Base-by-base conservation (phyloP, 2,113 vertebrate species). In the Epinephelus lanceolatus region DNA sequence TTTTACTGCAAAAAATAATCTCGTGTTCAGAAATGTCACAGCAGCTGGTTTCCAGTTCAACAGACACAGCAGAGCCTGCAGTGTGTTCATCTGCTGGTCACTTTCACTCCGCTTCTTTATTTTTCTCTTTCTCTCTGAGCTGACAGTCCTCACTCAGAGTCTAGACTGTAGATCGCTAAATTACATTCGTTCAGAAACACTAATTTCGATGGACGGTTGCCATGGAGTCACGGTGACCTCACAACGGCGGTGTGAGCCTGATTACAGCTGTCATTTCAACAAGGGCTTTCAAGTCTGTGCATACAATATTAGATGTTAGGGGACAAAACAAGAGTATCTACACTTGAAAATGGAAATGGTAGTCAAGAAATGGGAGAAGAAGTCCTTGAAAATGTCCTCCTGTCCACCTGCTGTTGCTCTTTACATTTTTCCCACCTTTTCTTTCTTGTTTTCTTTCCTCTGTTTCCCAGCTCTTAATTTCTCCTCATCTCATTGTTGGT, bases 81-180 rank as follows among this genome's bases (percentile, higher is more conserved):
- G 42, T 5, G 65, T 27, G 37, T 11, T 15, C 11, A 6, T 21
- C 49, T 14, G 60, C 73, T 37, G 30, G 30, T 25, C 60, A 49
- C 40, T 33, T 23, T 17, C 19, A 23, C 33, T 42, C 21, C 19
- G 17, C 21, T 5, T 33, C 56, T 61, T 21, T 40, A 55, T 63
- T 21, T 14, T 2, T 57, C 2, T 57, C 12, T 17, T 1, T 59
- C n/a, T 56, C 33, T 2, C 33, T 71, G 47, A 1, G 56, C 2
- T 55, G 61, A 19, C 52, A 19, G 49, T 59, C 21, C 25, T 69
- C 76, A 5, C 11, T 59, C 51, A 9, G n/a, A 71, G 65, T 1
- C 40, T 6, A 66, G 57, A 33, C n/a, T 12, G 51, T 51, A 81
- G 70, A 81, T 80, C 73, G 19, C 37, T 74, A 42, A 86, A 84